A percentile compares a stretch with the other conserved stretches of the same genome.
Conservation (phyloP, 2,888 invertebrate genomes). For the Gortyna flavago region DNA sequence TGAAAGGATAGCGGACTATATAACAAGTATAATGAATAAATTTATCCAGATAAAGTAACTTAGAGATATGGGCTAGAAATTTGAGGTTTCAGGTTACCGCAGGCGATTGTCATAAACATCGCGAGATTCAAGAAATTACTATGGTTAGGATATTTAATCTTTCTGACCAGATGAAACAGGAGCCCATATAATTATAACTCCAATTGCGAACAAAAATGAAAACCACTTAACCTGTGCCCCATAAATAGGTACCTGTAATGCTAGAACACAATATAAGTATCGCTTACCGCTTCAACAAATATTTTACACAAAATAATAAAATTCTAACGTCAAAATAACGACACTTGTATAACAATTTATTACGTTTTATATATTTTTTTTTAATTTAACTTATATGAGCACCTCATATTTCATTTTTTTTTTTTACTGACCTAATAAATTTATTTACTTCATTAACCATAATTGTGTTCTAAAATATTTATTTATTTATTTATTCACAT, state of each 20-base stretch:
- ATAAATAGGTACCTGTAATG: neutral
- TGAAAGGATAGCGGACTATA: too few relatives aligned
- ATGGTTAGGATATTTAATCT: neutral
- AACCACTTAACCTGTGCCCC: neutral
- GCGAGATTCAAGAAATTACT: neutral
- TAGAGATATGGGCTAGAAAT: neutral
- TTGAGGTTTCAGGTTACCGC: neutral
- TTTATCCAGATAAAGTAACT: too few relatives aligned
- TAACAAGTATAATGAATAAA: too few relatives aligned
- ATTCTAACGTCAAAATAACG: neutral
- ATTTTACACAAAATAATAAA: neutral
- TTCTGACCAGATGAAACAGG: neutral
- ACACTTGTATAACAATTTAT: slow-evolving; percentile 6
- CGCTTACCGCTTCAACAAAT: neutral
- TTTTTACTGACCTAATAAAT: too few relatives aligned
- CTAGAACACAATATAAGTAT: neutral
- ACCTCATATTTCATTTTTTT: slow-evolving; percentile 26
- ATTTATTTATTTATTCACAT: too few relatives aligned
- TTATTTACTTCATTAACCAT: too few relatives aligned
- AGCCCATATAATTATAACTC: neutral
- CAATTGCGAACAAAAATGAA: neutral
- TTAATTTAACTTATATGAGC: slow-evolving; percentile 1
- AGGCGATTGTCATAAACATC: neutral
- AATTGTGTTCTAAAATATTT: too few relatives aligned
- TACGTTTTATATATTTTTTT: neutral